Evolutionary conservation across 2,113 vertebrate species (phyloP).

Genomic region (Sander vitreus): DNA sequence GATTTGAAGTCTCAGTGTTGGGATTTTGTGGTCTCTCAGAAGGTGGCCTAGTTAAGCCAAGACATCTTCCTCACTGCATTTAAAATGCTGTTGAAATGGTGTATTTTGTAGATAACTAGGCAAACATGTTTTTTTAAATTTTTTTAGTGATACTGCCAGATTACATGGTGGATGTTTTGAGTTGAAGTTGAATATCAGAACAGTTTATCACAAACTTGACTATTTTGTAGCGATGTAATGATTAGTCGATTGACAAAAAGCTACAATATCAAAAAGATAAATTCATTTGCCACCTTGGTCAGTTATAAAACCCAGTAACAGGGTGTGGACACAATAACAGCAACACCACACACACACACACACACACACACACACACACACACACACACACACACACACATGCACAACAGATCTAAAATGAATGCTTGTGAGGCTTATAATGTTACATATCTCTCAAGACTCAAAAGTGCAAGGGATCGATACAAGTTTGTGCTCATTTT

Average conservation of each 20-base stretch:
- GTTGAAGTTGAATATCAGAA: background rate
- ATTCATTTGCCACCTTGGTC: too few species aligned
- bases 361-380: too few species aligned
- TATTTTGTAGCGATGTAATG: too few species aligned
- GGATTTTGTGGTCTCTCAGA: background rate
- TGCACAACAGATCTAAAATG: background rate
- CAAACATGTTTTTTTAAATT: background rate
- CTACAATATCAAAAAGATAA: too few species aligned
- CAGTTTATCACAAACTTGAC: background rate
- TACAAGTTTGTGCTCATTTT: background rate
- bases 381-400: too few species aligned
- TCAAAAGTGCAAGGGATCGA: background rate
- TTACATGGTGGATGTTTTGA: background rate
- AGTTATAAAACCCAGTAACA: too few species aligned
- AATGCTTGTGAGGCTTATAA: background rate
- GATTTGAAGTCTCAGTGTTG: slow-evolving; percentile 10
- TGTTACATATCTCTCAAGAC: background rate
- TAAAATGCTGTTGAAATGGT: background rate
- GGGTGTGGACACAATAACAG: background rate
- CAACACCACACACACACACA: too few species aligned
- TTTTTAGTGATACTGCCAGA: background rate
- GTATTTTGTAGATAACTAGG: background rate
- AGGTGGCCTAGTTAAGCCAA: slow-evolving; percentile 1
- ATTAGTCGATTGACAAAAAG: too few species aligned
- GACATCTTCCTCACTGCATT: background rate